Evolutionary conservation across 2,888 invertebrate genomes (phyloP), one percentile per base, ranked within the genome.

Genomic region (Epiblema foenella): DNA sequence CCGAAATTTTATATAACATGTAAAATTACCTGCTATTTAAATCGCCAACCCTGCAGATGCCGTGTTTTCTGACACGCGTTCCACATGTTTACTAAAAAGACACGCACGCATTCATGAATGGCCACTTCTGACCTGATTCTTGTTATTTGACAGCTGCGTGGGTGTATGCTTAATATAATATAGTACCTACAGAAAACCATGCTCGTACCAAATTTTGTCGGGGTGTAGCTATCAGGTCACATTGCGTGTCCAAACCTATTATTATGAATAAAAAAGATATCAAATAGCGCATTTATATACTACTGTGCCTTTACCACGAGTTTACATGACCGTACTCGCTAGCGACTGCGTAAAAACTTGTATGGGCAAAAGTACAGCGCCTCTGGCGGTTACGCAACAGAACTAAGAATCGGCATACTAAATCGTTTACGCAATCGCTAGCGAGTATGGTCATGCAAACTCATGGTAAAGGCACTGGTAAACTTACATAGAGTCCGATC

Each of bases 101-200:
- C 65, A 66, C 70, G 54, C 70, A 20, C n/a, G 20, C 12, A 18
- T 39, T 42, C 46, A 60, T 66, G 59, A 70, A 70, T 70, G 59
- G 54, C 52, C 52, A 58, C 24, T 69, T 60, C 37, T 70, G 70
- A 65, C 70, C 70, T 49, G 37, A 66, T 60, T 60, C 60, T 60
- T 66, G 46, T 46, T 20, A 66, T 60, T 66, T 37, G 59, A 60
- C 65, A 52, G 18, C 17, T 37, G 42, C 65, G 70, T 70, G 46
- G 70, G 70, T 18, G 65, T 63, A 17, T 49, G 51, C 4, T 4
- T 42, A 42, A 15, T 15, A 42, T 42, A 42, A 46, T 46, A 42
- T 42, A 42, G n/a, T 46, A 46, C 46, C 46, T 58, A 57, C 54
- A 18, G 11, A 42, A 46, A 49, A 67, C 17, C 49, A 37, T 37